Evolutionary conservation across 2,797 vertebrate species (phyloP), one percentile per base, ranked within the genome.

Genomic region (Crax fasciolata): DNA sequence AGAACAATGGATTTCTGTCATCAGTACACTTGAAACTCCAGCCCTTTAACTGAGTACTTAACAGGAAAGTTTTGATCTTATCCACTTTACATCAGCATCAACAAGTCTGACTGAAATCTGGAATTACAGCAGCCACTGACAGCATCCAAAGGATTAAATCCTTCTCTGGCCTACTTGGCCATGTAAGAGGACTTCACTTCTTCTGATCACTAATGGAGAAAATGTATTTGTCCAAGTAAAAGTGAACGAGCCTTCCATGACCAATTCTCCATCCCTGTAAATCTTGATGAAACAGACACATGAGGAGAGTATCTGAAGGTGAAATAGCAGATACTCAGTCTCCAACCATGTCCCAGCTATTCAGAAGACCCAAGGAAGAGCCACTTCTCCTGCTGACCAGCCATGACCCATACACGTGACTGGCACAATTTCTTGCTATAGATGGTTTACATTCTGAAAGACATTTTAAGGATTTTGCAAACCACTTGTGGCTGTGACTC

Each of bases 181-280:
- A 63, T 51, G 30, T 41, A 62, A 30, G 2, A 84, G 30, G 46
- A 43, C 27, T 51, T 81, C 32, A 35, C 11, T 75, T 43, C 15
- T 52, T n/a, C 15, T 35, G 46, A 43, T 43, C 28, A 19, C n/a
- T n/a, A n/a, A 5, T 49, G 65, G 25, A 51, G 13, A 58, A 84
- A 76, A 76, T 5, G 1, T 13, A 28, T 68, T 51, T 78, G 24
- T 46, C 35, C 78, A 41, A 21, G 17, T 76, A 52, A 65, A 71
- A 1, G 0, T 6, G 25, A 86, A 84, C 0, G 0, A 82, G 28
- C 12, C 39, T 70, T 38, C 39, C 16, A 5, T 0, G 0, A 35
- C 8, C 54, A 68, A 18, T 24, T 62, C 32, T 67, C 28, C 57
- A 30, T 13, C 51, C 13, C 27, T 30, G 30, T 27, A 73, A 51